Conservation (phyloP, 2,888 invertebrate species). For the Fragum whitleyi region DNA sequence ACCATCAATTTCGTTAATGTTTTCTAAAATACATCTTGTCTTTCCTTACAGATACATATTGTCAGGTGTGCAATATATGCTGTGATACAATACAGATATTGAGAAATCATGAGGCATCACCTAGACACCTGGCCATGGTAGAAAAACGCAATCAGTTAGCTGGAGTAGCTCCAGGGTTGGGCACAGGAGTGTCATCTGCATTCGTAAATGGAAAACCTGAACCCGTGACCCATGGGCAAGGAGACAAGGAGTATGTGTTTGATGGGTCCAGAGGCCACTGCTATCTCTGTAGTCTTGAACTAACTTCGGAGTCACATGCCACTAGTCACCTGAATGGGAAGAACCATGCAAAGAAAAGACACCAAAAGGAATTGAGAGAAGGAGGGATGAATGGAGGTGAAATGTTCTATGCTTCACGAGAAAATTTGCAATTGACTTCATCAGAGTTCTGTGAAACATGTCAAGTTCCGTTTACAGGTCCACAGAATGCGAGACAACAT, state of each 20-base stretch:
- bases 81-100: slow-evolving; percentile 61
- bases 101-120: slow-evolving; percentile 57
- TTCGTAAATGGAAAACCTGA: not conserved
- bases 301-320: slow-evolving; percentile 65
- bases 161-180: not conserved
- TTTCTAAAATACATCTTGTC: no score
- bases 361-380: not conserved
- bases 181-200: no score
- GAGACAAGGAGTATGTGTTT: slow-evolving; percentile 51
- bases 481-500: slow-evolving; percentile 71
- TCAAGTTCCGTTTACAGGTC: slow-evolving; percentile 38
- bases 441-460: slow-evolving; percentile 29
- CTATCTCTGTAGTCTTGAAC: slow-evolving; percentile 64
- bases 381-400: not conserved
- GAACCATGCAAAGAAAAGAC: slow-evolving; percentile 60
- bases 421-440: not conserved
- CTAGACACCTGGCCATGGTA: slow-evolving; percentile 63
- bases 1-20: no score
- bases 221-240: not conserved
- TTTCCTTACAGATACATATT: slow-evolving; percentile 38
- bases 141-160: slow-evolving; percentile 27
- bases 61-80: slow-evolving; percentile 54
- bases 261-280: slow-evolving; percentile 58
- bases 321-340: slow-evolving; percentile 67
- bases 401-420: not conserved